Base-by-base conservation (phyloP, 2,888 invertebrate genomes). In the Phalera bucephala region DNA sequence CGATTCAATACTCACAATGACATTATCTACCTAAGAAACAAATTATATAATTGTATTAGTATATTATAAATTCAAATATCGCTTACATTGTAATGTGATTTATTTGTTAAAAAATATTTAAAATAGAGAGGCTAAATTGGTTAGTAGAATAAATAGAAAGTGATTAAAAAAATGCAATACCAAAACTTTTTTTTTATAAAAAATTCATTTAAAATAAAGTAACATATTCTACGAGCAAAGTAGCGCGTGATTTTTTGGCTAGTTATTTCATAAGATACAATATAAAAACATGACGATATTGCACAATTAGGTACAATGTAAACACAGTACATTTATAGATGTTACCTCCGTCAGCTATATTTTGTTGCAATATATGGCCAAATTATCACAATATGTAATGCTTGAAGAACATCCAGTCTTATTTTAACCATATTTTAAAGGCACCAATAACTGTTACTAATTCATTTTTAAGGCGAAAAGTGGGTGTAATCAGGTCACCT, bases 321-420 rank as follows among this genome's bases (percentile, higher is more conserved):
- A n/a, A 40, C 45, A 37, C 41, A 43, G 15, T 40, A 38, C 38
- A 21, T 32, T 38, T 12, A 32, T 11, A 36, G n/a, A 41, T 47
- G 22, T 25, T 25, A 25, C 12, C 25, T 12, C 11, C 12, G 7
- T 25, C 11, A 12, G 25, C 11, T 26, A 12, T 27, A 15, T 30
- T 9, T 38, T 32, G 14, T 36, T 31, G 35, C 40, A 35, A 51
- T 45, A 43, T 46, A 45, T 48, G 45, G 40, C 26, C 31, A 39
- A 33, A 22, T 28, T 50, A 56, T 52, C 61, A 58, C 47, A 51
- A 33, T 40, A 17, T 40, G 3, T 29, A 3, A 26, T 41, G 35
- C 41, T 28, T 8, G 31, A 14, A 17, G 25, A 33, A 14, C 33
- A 36, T 33, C 52, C 59, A 55, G 59, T 50, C 55, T 58, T 52